These are phyloP conservation scores for Meteorus sp. DNA, from an alignment of 1,140 invertebrate species.

Conservation along the genomic window DNA sequence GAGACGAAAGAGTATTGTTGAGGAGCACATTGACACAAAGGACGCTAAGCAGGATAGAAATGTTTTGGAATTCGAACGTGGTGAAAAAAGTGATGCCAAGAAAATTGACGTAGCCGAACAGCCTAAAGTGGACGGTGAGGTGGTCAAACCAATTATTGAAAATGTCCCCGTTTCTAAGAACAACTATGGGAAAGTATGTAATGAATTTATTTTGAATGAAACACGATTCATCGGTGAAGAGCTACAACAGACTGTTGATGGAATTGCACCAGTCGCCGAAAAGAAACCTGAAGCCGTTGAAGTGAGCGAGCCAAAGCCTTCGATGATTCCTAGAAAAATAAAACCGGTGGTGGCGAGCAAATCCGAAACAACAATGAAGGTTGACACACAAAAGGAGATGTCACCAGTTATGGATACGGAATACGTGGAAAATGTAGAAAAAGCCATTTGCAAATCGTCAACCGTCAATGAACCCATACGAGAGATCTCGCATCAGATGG, in stretches of 20 bases:
- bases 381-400: conserved; percentile 2
- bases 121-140: too few relatives aligned
- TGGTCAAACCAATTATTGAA: too few relatives aligned
- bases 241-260: background rate
- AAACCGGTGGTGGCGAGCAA: conserved; percentile 8
- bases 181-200: too few relatives aligned
- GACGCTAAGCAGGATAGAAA: conserved; percentile 18
- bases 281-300: conserved; percentile 2
- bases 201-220: too few relatives aligned
- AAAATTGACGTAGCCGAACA: too few relatives aligned
- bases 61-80: background rate
- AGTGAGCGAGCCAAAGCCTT: conserved; percentile 8
- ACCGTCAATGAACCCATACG: too few relatives aligned
- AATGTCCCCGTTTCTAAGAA: too few relatives aligned
- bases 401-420: background rate
- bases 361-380: conserved; percentile 6
- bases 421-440: too few relatives aligned
- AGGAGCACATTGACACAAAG: conserved; percentile 1
- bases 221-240: background rate
- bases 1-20: conserved; percentile 14
- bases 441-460: too few relatives aligned
- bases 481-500: too few relatives aligned
- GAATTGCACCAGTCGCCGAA: background rate
- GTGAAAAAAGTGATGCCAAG: background rate
- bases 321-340: conserved; percentile 24